These are phyloP conservation scores for Labrus mixtus DNA, from an alignment of 2,113 vertebrate species.

Conservation along the genomic window DNA sequence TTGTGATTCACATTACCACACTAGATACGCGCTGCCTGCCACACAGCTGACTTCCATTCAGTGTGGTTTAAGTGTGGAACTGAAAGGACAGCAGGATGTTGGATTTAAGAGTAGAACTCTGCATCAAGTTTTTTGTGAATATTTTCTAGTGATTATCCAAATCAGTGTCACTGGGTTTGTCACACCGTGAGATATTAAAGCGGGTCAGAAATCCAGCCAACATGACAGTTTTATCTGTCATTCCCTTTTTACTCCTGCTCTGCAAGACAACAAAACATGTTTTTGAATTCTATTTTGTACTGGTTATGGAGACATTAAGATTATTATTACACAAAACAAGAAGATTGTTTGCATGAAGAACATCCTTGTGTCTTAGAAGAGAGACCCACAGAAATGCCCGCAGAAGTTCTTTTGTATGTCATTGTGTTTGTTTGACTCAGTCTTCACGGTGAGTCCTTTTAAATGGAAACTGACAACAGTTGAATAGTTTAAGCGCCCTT, in stretches of 20 bases:
- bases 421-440: slow-evolving; percentile 65
- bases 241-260: slow-evolving; percentile 2
- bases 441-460: slow-evolving; percentile 63
- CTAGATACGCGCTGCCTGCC: slow-evolving; percentile 46
- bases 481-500: slow-evolving; percentile 70
- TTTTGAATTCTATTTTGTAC: background rate
- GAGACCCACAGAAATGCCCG: slow-evolving; percentile 20
- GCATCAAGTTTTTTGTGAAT: slow-evolving; percentile 2
- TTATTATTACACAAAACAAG: background rate
- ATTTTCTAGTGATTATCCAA: slow-evolving; percentile 4
- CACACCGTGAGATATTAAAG: slow-evolving; percentile 18
- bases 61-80: slow-evolving; percentile 46
- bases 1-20: slow-evolving; percentile 77
- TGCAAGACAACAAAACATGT: background rate
- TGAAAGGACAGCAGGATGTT: slow-evolving; percentile 36
- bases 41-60: slow-evolving; percentile 65
- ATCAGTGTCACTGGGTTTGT: slow-evolving; percentile 4
- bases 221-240: slow-evolving; percentile 38
- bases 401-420: slow-evolving; percentile 32
- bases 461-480: slow-evolving; percentile 76
- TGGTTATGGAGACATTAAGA: background rate
- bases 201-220: slow-evolving; percentile 17
- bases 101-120: slow-evolving; percentile 7
- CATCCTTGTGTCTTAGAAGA: background rate
- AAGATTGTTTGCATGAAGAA: slow-evolving; percentile 4